phyloP scores from a whole-genome alignment of 2,797 vertebrate genomes.

The Ispidina picta region DNA sequence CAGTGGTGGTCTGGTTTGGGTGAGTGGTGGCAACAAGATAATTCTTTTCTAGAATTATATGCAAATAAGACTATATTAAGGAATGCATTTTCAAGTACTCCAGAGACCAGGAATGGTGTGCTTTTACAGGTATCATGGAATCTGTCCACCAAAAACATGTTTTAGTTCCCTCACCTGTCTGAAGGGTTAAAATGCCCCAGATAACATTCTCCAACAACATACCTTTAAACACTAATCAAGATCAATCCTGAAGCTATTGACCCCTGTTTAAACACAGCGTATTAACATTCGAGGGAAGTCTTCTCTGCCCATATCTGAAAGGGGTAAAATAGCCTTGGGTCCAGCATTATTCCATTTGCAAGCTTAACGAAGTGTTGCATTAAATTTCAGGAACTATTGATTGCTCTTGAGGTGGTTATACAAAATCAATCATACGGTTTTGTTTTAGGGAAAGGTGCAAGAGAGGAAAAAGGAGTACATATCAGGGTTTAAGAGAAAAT shows the following conservation, averaged over 20 bases:
- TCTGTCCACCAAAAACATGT: not conserved
- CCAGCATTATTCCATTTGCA: not conserved
- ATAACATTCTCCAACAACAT: not conserved
- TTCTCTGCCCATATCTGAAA: not conserved
- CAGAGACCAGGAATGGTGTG: not conserved
- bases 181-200: not conserved
- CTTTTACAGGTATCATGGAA: not conserved
- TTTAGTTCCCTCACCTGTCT: not conserved
- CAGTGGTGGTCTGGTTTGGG: not conserved
- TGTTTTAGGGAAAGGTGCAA: not conserved
- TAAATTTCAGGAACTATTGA: not conserved
- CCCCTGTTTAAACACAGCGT: not conserved
- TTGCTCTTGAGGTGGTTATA: not conserved
- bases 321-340: not conserved
- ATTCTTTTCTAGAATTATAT: not conserved
- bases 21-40: not conserved
- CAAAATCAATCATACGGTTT: not conserved
- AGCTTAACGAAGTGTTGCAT: not conserved
- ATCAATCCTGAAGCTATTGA: not conserved
- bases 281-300: not conserved
- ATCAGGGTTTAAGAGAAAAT: not conserved
- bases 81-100: not conserved
- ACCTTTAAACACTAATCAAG: not conserved
- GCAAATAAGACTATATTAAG: not conserved
- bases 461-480: not conserved